Base-by-base conservation (phyloP, 2,113 vertebrate genomes). In the Buteo buteo region DNA sequence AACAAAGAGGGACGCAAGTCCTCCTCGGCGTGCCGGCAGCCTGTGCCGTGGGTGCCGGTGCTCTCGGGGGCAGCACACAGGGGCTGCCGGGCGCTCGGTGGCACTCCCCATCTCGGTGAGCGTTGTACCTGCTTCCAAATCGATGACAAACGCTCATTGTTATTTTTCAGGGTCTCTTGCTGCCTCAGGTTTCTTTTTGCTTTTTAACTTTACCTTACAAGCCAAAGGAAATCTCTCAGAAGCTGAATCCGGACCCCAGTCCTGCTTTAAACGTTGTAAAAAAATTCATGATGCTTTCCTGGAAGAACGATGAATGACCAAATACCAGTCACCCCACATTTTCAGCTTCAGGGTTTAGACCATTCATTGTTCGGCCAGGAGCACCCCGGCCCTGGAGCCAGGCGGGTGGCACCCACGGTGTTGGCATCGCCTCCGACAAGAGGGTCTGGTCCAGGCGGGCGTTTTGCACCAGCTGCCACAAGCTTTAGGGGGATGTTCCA, bases 381-480 rank as follows among this genome's bases (percentile, higher is more conserved):
- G 66, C 34, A 36, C 26, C 10, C 28, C 28, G 1, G 40, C 21
- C 10, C 50, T 10, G 6, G 12, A 12, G 57, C 38, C 16, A 6
- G 49, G 40, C 4, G 0, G 26, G 26, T 4, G 49, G 16, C 82
- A 21, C 21, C 5, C 3, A 1, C 2, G 2, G 36, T 1, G 10
- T 20, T 7, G 34, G 11, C n/a, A 7, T 70, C 5, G 4, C 44
- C 44, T 28, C 54, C 6, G 13, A 10, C 34, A 8, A 4, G 17
- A 17, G 44, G 1, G 18, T 1, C 54, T 7, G 42, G n/a, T 45
- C 26, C 52, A 4, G 54, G 66, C 17, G 9, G 15, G 16, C 3
- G 2, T 32, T 49, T 18, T 24, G 40, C 34, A 16, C n/a, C 14
- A 8, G 29, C 65, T 11, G 6, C 44, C 14, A 2, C 45, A 5